Percentiles rank a stretch among this genome's conserved stretches.
These are phyloP conservation scores for Athene noctua DNA, from an alignment of 2,113 vertebrate genomes.

Conservation along the genomic window DNA sequence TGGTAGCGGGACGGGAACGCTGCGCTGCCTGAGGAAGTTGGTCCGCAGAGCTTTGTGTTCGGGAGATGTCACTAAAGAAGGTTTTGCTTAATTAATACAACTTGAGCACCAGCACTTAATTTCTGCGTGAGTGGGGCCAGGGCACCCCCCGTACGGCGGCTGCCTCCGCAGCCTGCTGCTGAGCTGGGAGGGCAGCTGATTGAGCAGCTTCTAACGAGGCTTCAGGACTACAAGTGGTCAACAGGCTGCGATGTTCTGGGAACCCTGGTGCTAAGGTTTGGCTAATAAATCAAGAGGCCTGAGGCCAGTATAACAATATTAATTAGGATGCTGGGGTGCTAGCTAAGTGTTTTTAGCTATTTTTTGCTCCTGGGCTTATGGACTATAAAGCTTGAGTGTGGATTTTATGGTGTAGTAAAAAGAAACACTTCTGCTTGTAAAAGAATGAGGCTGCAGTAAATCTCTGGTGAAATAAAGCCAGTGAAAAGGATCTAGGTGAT, in stretches of 20 bases:
- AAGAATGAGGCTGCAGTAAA: not conserved
- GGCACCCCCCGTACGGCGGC: not conserved
- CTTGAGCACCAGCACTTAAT: not conserved
- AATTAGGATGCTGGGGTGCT: not conserved
- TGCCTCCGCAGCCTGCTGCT: not conserved
- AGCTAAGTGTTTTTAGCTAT: not conserved
- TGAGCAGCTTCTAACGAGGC: not conserved
- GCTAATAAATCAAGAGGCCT: not conserved
- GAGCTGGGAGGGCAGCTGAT: not conserved
- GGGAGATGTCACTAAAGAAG: not conserved
- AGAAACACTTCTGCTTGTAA: not conserved
- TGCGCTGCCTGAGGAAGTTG: not conserved
- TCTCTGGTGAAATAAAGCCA: not conserved
- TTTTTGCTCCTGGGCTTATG: not conserved
- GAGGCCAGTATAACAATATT: not conserved
- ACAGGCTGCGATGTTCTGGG: not conserved
- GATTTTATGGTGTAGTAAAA: slow-evolving; percentile 30
- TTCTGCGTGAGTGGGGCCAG: accelerated
- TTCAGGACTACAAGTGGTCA: not conserved
- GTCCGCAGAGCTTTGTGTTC: not conserved
- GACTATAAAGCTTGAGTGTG: not conserved
- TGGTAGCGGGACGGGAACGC: accelerated
- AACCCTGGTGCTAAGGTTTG: not conserved
- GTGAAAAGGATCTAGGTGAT: not conserved
- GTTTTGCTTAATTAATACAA: not conserved